Evolutionary conservation across 2,113 vertebrate species (phyloP).

Genomic region (Pygoscelis adeliae): DNA sequence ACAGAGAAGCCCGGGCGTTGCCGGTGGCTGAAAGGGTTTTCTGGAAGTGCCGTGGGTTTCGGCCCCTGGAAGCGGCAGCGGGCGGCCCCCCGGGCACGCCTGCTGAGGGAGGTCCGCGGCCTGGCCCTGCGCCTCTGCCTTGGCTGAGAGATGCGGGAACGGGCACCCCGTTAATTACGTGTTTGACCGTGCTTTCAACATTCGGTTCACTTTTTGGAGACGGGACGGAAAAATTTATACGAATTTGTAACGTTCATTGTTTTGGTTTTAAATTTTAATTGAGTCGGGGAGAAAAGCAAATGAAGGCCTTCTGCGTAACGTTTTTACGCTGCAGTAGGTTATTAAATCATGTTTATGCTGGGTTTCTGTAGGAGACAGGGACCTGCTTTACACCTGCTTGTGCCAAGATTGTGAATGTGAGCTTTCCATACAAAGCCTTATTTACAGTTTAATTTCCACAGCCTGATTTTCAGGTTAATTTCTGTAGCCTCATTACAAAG

Average conservation of each 20-base stretch:
- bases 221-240: not conserved
- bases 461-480: not conserved
- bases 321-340: not conserved
- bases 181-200: rapidly evolving
- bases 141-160: rapidly evolving
- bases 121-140: not conserved
- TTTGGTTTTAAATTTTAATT: not conserved
- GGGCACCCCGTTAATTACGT: rapidly evolving
- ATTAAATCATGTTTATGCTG: rapidly evolving
- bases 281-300: not conserved
- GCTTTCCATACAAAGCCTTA: not conserved
- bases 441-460: not conserved
- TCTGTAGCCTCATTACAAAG: not conserved
- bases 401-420: rapidly evolving
- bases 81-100: not conserved
- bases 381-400: not conserved
- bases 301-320: rapidly evolving
- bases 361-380: not conserved
- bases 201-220: no score
- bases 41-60: rapidly evolving
- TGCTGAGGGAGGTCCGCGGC: rapidly evolving
- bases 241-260: not conserved
- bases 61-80: not conserved
- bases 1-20: not conserved
- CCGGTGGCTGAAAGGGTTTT: not conserved